Evolutionary conservation across 1,140 invertebrate genomes (phyloP).

Genomic region (Theocolax elegans): DNA sequence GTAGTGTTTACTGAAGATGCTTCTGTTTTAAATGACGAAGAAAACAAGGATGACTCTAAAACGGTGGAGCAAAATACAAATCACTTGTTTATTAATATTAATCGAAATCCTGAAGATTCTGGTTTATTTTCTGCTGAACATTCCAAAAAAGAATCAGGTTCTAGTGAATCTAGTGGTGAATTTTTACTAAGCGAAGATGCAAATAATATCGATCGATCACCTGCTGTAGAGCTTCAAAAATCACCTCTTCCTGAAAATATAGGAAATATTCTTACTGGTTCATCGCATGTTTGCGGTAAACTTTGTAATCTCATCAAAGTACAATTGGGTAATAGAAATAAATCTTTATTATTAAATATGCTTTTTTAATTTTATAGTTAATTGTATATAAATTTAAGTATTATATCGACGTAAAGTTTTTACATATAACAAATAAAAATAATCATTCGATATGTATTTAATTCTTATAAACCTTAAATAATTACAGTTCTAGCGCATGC

Average conservation of each 20-base stretch:
- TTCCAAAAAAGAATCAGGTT: slow-evolving; percentile 65
- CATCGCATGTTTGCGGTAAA: slow-evolving; percentile 75
- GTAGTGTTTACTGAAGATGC: slow-evolving; percentile 31
- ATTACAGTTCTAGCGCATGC: slow-evolving; percentile 73
- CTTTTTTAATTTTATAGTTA: not conserved
- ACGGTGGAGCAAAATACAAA: slow-evolving; percentile 45
- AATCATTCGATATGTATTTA: not conserved
- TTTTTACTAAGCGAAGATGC: slow-evolving; percentile 64
- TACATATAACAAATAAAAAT: not conserved
- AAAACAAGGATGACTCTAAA: slow-evolving; percentile 1
- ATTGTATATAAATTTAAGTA: not conserved
- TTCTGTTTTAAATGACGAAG: not conserved
- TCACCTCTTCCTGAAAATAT: slow-evolving; percentile 27
- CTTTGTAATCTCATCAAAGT: slow-evolving; percentile 80
- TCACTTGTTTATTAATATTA: slow-evolving; percentile 57
- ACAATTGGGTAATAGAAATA: slow-evolving; percentile 67
- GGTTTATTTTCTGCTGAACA: slow-evolving; percentile 63
- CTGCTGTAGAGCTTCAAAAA: slow-evolving; percentile 20
- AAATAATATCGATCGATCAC: slow-evolving; percentile 53
- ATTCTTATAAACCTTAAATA: not conserved
- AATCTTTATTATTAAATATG: not conserved
- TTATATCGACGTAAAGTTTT: too few relatives aligned
- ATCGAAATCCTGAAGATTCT: slow-evolving; percentile 62
- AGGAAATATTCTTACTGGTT: slow-evolving; percentile 35
- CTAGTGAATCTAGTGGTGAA: slow-evolving; percentile 65